Evolutionary conservation across 2,797 vertebrate species (phyloP).

Genomic region (Chloroceryle amazona): DNA sequence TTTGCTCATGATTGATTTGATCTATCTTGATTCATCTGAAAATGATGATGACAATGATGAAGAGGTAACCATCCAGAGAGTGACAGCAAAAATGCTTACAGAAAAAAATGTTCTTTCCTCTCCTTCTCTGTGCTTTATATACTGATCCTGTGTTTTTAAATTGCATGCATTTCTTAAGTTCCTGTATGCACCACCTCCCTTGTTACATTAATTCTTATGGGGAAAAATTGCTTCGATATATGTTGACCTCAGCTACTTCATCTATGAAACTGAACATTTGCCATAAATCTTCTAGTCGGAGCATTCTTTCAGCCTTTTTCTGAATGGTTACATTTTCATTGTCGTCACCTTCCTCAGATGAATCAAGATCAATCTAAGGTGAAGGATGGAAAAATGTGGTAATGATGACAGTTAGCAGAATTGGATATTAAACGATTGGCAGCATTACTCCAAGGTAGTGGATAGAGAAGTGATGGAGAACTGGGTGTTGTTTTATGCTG

Average conservation of each 20-base stretch:
- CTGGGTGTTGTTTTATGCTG: not conserved
- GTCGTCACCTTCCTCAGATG: slow-evolving; percentile 49
- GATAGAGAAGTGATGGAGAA: not conserved
- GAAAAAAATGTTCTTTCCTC: slow-evolving; percentile 40
- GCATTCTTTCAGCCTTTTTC: slow-evolving; percentile 25
- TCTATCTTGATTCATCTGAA: slow-evolving; percentile 48
- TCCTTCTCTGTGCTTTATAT: not conserved
- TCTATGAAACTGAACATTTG: not conserved
- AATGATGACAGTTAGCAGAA: slow-evolving; percentile 38
- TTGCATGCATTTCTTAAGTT: slow-evolving; percentile 11
- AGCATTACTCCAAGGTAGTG: not conserved
- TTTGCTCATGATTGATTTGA: slow-evolving; percentile 4
- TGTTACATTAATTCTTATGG: slow-evolving; percentile 51
- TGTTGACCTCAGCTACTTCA: slow-evolving; percentile 58
- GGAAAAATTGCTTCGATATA: slow-evolving; percentile 35
- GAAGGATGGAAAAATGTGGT: slow-evolving; percentile 47
- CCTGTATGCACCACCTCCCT: slow-evolving; percentile 15
- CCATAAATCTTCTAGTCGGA: slow-evolving; percentile 50
- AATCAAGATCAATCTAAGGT: slow-evolving; percentile 52
- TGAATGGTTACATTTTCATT: slow-evolving; percentile 41
- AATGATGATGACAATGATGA: slow-evolving; percentile 62
- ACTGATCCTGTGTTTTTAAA: not conserved
- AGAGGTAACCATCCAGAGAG: slow-evolving; percentile 16
- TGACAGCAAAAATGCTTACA: slow-evolving; percentile 33
- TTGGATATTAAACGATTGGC: slow-evolving; percentile 20